A percentile compares a stretch with the other conserved stretches of the same genome.
phyloP scores from a whole-genome alignment of 2,888 invertebrate species.

The Ectropis crepuscularia region DNA sequence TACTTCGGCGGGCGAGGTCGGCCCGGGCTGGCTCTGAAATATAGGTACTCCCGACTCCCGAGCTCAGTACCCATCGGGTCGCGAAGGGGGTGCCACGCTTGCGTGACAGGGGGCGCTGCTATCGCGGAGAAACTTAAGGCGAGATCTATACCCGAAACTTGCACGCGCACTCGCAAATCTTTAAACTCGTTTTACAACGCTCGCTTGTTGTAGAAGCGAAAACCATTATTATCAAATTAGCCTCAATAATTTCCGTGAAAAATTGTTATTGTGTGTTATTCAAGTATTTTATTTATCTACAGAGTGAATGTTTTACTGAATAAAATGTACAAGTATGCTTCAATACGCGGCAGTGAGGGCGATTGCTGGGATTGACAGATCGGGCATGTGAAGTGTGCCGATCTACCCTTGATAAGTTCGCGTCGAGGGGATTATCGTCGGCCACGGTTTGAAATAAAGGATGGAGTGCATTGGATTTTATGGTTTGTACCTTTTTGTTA shows the following conservation, averaged over 20 bases:
- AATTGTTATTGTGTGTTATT: not conserved
- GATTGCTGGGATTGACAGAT: slow-evolving; percentile 56
- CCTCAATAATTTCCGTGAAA: not conserved
- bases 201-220: not conserved
- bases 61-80: slow-evolving; percentile 23
- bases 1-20: slow-evolving; percentile 48
- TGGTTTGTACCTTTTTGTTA: slow-evolving; percentile 18
- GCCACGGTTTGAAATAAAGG: slow-evolving; percentile 6
- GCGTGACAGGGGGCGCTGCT: slow-evolving; percentile 18
- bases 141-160: slow-evolving; percentile 30
- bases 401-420: slow-evolving; percentile 32
- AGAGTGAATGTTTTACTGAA: not conserved
- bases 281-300: not conserved
- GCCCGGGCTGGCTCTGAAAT: slow-evolving; percentile 45
- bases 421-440: slow-evolving; percentile 8
- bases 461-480: slow-evolving; percentile 16
- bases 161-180: slow-evolving; percentile 13
- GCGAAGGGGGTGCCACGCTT: slow-evolving; percentile 21
- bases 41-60: slow-evolving; percentile 31
- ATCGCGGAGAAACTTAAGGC: slow-evolving; percentile 45
- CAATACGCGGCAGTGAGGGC: slow-evolving; percentile 56
- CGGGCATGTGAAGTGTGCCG: slow-evolving; percentile 64
- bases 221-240: not conserved
- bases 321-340: slow-evolving; percentile 37
- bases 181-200: not conserved